A percentile compares a stretch with the other conserved stretches of the same genome.
These are phyloP conservation scores for Nomia melanderi DNA, from an alignment of 1,140 invertebrate genomes.

Conservation along the genomic window DNA sequence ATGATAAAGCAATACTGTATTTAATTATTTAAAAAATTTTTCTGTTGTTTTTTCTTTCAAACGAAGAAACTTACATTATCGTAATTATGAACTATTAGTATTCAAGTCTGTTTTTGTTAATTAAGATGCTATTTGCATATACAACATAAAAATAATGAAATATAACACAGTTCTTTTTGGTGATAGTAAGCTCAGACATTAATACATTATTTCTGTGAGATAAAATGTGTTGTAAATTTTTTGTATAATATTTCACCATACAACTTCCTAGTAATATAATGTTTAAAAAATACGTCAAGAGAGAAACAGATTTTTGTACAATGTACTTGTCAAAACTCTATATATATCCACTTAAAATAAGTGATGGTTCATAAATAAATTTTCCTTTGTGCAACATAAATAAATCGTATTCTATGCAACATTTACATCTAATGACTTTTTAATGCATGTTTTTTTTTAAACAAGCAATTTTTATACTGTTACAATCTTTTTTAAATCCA, in stretches of 20 bases:
- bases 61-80: background rate
- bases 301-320: background rate
- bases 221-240: constrained; percentile 21
- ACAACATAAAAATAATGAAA: background rate
- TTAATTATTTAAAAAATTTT: background rate
- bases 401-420: background rate
- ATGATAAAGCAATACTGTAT: background rate
- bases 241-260: background rate
- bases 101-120: background rate
- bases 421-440: background rate
- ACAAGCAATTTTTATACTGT: constrained; percentile 4
- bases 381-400: constrained; percentile 18
- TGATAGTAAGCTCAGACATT: background rate
- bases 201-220: background rate
- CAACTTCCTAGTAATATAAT: background rate
- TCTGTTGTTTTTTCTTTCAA: background rate
- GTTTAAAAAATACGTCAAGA: background rate
- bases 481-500: background rate
- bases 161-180: background rate
- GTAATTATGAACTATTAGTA: background rate
- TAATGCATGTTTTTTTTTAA: background rate
- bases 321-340: background rate
- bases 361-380: constrained; percentile 10
- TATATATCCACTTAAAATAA: background rate
- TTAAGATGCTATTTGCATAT: background rate